Evolutionary conservation across 2,113 vertebrate species (phyloP).

Genomic region (Lanius collurio): DNA sequence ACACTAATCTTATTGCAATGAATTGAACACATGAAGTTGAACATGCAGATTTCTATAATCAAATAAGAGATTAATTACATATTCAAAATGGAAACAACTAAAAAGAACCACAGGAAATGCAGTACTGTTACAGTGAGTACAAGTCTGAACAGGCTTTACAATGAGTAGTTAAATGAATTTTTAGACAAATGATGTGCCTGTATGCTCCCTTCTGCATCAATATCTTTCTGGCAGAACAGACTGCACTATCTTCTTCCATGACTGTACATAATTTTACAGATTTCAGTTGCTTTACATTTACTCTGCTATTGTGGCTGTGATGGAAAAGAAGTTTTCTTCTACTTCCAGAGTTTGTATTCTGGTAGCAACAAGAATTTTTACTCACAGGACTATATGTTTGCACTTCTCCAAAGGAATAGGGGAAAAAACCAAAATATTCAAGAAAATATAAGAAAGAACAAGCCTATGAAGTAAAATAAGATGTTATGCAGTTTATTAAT

Average conservation of each 20-base stretch:
- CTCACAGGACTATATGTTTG: background rate
- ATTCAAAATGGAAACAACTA: background rate
- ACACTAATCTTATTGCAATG: background rate
- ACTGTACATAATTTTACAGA: background rate
- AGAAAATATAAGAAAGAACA: background rate
- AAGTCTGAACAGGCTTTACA: background rate
- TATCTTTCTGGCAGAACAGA: background rate
- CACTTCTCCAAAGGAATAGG: background rate
- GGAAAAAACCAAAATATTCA: background rate
- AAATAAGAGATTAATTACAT: background rate
- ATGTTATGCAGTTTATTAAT: background rate
- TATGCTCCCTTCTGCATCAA: background rate
- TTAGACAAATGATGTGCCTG: background rate
- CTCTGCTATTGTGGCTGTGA: background rate
- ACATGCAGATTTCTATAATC: background rate
- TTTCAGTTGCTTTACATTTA: background rate
- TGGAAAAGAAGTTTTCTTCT: background rate
- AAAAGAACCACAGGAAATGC: background rate
- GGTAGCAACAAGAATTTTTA: background rate
- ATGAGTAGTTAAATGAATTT: background rate
- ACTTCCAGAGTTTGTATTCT: background rate
- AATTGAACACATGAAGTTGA: background rate
- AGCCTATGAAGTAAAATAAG: background rate
- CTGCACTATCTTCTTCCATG: background rate
- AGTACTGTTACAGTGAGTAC: background rate